These are phyloP conservation scores for Helicolenus hilgendorfi DNA, from an alignment of 2,797 vertebrate species.

Conservation along the genomic window DNA sequence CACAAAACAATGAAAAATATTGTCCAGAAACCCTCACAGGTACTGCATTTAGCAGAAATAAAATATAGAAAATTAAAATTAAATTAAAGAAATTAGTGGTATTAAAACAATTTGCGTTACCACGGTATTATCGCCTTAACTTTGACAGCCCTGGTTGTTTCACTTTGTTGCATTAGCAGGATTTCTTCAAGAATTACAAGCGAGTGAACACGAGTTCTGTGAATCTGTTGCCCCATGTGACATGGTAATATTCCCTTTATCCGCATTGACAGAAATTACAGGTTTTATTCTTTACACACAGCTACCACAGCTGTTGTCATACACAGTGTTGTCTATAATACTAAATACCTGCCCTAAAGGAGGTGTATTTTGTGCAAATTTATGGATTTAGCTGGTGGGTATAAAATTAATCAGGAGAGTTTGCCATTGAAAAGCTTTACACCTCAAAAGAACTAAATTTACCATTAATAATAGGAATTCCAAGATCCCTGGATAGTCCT, in stretches of 20 bases:
- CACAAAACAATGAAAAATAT: no score
- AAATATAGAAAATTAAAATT: no score
- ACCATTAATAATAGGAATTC: not conserved
- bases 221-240: not conserved
- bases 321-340: not conserved
- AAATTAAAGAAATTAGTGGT: no score
- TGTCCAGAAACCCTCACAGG: no score
- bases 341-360: not conserved
- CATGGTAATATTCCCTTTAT: not conserved
- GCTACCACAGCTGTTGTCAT: not conserved
- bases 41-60: no score
- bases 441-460: not conserved
- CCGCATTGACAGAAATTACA: not conserved
- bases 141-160: no score
- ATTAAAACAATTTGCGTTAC: no score
- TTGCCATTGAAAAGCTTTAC: not conserved
- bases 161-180: constrained; percentile 21
- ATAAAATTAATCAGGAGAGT: not conserved
- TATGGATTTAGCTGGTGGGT: not conserved
- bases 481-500: not conserved
- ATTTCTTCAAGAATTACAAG: constrained; percentile 3
- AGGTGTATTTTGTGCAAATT: not conserved
- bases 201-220: not conserved
- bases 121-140: no score
- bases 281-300: not conserved